A percentile compares a stretch with the other conserved stretches of the same genome.
Conservation (phyloP, 2,888 invertebrate genomes). For the Empis livida region DNA sequence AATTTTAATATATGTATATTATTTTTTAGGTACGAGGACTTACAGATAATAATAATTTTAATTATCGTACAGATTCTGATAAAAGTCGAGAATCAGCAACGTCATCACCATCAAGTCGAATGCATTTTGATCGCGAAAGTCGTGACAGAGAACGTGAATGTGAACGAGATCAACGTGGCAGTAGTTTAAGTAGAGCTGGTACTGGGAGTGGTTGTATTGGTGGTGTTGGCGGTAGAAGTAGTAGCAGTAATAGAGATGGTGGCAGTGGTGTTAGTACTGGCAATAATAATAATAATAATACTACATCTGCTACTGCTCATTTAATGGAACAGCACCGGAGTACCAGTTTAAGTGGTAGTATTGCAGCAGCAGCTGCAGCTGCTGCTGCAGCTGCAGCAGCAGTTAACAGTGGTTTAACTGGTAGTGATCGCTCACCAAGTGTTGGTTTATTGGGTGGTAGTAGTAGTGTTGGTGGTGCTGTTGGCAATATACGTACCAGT, state of each 20-base stretch:
- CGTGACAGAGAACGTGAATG: constrained; percentile 28
- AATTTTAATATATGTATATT: background rate
- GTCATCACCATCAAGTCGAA: constrained; percentile 29
- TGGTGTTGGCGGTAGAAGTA: constrained; percentile 10
- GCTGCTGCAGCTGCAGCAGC: constrained; percentile 25
- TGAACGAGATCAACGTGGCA: constrained; percentile 31
- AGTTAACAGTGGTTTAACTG: constrained; percentile 24
- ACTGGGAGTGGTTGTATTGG: constrained; percentile 22
- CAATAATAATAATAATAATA: too few relatives aligned
- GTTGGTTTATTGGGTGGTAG: constrained; percentile 19
- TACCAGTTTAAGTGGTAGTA: constrained; percentile 10
- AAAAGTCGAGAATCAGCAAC: constrained; percentile 34
- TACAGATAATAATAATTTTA: constrained; percentile 64
- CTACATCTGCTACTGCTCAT: background rate
- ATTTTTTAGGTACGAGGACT: constrained; percentile 51
- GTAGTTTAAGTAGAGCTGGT: constrained; percentile 28
- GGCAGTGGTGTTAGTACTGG: background rate
- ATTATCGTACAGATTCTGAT: constrained; percentile 35
- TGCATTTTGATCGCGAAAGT: constrained; percentile 18
- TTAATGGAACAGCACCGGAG: constrained; percentile 9
- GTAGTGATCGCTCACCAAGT: constrained; percentile 34
- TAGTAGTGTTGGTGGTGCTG: constrained; percentile 11
- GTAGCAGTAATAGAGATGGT: background rate
- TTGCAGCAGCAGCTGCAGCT: constrained; percentile 20
- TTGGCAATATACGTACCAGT: constrained; percentile 21